Percentiles rank a stretch among this genome's conserved stretches.
These are phyloP conservation scores for Cuculus canorus DNA, from an alignment of 2,797 vertebrate species.

Conservation along the genomic window DNA sequence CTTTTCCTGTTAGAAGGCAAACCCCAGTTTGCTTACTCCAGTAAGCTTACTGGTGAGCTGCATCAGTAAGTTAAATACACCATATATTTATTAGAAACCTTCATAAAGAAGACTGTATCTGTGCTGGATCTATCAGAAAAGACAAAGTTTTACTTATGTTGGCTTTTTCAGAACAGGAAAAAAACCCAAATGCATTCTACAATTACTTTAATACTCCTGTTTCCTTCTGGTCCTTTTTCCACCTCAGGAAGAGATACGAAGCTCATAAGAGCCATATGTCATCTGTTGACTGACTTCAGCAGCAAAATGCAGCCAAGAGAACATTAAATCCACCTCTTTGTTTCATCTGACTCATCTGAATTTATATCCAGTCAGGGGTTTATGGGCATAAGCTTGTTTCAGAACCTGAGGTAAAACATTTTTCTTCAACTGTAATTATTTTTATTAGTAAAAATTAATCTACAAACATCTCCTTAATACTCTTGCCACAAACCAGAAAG, in stretches of 20 bases:
- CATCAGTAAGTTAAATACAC: neutral
- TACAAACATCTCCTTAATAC: conserved; percentile 41
- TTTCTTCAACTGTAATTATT: conserved; percentile 50
- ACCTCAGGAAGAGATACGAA: conserved; percentile 8
- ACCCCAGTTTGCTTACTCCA: neutral
- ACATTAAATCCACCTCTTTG: conserved; percentile 39
- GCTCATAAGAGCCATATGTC: conserved; percentile 16
- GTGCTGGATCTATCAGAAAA: neutral
- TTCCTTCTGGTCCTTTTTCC: neutral
- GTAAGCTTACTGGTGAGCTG: neutral
- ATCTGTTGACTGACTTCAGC: conserved; percentile 47
- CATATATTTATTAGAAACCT: neutral
- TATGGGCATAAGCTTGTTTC: conserved; percentile 45
- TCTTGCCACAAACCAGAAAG: conserved; percentile 47
- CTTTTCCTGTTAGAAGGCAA: neutral
- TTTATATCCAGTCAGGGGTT: conserved; percentile 40
- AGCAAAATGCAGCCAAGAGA: neutral
- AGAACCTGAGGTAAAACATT: conserved; percentile 63
- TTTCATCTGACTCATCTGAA: conserved; percentile 61
- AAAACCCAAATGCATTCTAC: neutral
- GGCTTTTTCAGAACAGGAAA: neutral
- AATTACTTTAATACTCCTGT: neutral
- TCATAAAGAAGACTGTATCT: neutral
- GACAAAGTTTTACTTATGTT: neutral
- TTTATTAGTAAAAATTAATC: conserved; percentile 63